phyloP scores from a whole-genome alignment of 2,113 vertebrate genomes.

The Odocoileus virginianus region DNA sequence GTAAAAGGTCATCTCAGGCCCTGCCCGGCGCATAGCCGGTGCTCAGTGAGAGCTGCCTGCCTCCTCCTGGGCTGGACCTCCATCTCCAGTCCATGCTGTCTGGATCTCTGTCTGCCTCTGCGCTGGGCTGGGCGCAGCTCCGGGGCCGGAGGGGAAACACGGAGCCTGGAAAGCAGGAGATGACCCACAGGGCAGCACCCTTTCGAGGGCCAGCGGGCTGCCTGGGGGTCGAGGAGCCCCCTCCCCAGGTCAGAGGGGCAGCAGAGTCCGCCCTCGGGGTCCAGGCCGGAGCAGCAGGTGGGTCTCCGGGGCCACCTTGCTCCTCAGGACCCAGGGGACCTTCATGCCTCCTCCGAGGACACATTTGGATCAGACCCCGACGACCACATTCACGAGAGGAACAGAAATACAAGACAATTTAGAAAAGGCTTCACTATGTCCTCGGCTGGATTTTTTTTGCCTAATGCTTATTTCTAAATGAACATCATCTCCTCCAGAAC shows the following conservation, averaged over 20 bases:
- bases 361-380: fast-evolving
- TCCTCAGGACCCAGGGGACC: fast-evolving
- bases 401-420: fast-evolving
- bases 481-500: constrained; percentile 29
- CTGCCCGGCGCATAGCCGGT: fast-evolving
- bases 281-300: not conserved
- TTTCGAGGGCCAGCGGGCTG: not conserved
- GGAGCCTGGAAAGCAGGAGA: fast-evolving
- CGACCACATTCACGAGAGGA: not conserved
- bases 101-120: not conserved
- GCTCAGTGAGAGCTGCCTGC: not conserved
- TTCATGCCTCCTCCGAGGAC: fast-evolving
- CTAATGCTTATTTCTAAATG: constrained; percentile 31
- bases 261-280: not conserved
- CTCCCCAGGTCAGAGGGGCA: not conserved
- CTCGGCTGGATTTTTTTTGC: not conserved
- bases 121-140: fast-evolving
- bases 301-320: fast-evolving
- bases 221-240: fast-evolving
- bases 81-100: fast-evolving
- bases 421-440: not conserved
- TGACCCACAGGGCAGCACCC: fast-evolving
- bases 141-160: fast-evolving
- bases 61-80: not conserved
- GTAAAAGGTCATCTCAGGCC: fast-evolving